Evolutionary conservation across 2,113 vertebrate species (phyloP).

Genomic region (Scalopus aquaticus): DNA sequence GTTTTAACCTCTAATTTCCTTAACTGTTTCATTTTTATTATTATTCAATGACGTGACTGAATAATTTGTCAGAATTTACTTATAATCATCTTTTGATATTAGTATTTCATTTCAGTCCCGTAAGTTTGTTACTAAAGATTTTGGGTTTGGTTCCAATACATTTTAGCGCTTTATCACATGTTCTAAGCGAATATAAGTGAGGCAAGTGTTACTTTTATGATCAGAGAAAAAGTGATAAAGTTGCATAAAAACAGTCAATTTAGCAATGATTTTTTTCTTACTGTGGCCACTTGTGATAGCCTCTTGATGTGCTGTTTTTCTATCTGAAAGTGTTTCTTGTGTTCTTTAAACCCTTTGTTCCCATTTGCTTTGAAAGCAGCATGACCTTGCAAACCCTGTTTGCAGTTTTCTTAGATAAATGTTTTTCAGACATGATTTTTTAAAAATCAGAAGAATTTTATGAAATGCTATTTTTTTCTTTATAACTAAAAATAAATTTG

Average conservation of each 20-base stretch:
- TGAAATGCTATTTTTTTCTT: constrained; percentile 41
- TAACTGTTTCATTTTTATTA: constrained; percentile 23
- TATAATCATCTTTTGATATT: not conserved
- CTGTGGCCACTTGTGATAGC: not conserved
- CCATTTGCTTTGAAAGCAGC: constrained; percentile 7
- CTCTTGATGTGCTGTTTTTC: constrained; percentile 18
- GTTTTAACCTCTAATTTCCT: not conserved
- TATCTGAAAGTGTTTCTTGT: not conserved
- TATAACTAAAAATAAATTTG: constrained; percentile 48
- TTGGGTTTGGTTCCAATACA: not conserved
- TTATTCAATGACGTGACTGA: not conserved
- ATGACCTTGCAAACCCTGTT: constrained; percentile 6
- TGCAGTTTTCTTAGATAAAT: constrained; percentile 40
- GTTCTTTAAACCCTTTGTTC: constrained; percentile 34
- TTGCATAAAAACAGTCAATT: not conserved
- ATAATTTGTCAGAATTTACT: constrained; percentile 32
- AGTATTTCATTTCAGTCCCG: constrained; percentile 8
- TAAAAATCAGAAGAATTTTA: constrained; percentile 24
- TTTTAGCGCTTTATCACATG: not conserved
- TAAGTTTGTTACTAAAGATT: not conserved
- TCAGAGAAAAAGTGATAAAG: constrained; percentile 26
- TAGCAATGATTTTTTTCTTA: not conserved
- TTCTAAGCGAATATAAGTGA: no score
- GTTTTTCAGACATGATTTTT: constrained; percentile 12
- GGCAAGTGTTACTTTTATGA: not conserved